Conservation (phyloP, 2,113 vertebrate species). For the Limnothrissa miodon region DNA sequence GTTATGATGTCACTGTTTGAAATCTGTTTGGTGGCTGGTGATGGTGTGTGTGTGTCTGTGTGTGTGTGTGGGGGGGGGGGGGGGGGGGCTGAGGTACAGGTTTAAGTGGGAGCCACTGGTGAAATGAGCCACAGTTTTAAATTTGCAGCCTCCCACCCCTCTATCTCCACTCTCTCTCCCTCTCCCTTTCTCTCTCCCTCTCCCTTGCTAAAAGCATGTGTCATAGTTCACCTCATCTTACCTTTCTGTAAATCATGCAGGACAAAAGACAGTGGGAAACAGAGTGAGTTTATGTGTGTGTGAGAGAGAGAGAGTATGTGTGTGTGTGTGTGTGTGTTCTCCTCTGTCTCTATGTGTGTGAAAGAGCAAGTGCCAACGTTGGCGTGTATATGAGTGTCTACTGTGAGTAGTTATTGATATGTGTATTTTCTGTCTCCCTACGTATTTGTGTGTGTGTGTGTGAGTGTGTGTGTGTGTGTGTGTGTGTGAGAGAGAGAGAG, state of each 20-base stretch:
- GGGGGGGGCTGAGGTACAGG: too few relatives aligned
- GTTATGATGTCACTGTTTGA: too few relatives aligned
- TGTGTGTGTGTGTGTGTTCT: conserved; percentile 10
- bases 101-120: not conserved
- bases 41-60: too few relatives aligned
- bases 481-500: not conserved
- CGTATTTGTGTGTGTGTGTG: not conserved
- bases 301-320: not conserved
- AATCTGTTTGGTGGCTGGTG: too few relatives aligned
- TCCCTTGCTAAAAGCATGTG: not conserved
- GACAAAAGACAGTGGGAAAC: not conserved
- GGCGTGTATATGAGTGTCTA: not conserved
- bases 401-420: too few relatives aligned
- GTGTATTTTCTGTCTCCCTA: not conserved
- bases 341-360: too few relatives aligned
- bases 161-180: not conserved
- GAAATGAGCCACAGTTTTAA: not conserved
- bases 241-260: not conserved
- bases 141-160: not conserved
- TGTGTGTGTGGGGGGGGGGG: too few relatives aligned
- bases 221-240: not conserved
- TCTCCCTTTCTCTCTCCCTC: not conserved
- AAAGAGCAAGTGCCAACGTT: too few relatives aligned
- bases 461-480: not conserved
- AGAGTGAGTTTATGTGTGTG: not conserved